Evolutionary conservation across 2,797 vertebrate genomes (phyloP).

Genomic region (Platalea minor): DNA sequence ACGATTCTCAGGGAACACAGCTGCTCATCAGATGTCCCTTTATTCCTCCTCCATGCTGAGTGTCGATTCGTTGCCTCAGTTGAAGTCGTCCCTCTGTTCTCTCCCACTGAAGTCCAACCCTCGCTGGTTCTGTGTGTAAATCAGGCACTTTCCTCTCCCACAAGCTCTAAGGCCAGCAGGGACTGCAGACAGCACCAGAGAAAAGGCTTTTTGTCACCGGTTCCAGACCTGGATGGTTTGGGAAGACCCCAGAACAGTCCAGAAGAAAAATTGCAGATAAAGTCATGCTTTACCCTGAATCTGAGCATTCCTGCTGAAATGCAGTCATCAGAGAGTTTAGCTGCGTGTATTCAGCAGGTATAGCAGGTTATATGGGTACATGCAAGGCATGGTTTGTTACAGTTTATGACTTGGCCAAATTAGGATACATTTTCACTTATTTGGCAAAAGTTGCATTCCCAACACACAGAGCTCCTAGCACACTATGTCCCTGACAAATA

Average conservation of each 20-base stretch:
- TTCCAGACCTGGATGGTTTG: not conserved
- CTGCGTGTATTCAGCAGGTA: not conserved
- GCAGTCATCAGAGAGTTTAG: not conserved
- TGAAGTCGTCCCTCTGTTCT: slow-evolving; percentile 17
- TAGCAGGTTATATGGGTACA: not conserved
- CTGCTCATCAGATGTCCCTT: slow-evolving; percentile 39
- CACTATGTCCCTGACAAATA: not conserved
- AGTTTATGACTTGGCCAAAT: not conserved
- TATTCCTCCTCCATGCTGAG: slow-evolving; percentile 34
- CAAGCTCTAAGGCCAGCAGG: not conserved
- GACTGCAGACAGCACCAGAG: not conserved
- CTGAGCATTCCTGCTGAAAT: not conserved
- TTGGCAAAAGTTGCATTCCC: not conserved
- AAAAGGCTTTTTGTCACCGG: not conserved
- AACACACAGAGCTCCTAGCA: not conserved
- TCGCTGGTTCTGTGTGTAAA: not conserved
- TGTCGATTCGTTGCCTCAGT: not conserved
- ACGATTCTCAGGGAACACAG: not conserved
- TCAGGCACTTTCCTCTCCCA: not conserved
- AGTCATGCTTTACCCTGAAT: not conserved
- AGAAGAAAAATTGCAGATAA: not conserved
- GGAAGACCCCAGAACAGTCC: not conserved
- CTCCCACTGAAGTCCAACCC: not conserved
- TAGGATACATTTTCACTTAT: not conserved
- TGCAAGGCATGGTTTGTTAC: not conserved